Evolutionary conservation across 1,140 invertebrate genomes (phyloP).

Genomic region (Chlorops oryzae): DNA sequence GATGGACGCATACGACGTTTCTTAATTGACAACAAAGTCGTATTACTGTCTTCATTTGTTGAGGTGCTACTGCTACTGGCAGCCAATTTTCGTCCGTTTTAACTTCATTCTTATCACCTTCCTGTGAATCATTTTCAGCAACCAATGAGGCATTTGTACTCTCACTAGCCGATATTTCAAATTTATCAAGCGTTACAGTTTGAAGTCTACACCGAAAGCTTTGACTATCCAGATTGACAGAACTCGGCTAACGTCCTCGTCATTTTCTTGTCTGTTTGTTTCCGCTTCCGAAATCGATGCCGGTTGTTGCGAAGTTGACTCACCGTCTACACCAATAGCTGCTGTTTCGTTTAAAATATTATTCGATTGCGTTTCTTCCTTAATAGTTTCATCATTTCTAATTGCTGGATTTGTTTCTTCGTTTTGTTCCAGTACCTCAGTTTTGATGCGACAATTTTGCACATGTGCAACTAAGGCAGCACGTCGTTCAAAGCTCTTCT

Average conservation of each 20-base stretch:
- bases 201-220: slow-evolving; percentile 23
- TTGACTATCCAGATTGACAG: slow-evolving; percentile 27
- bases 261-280: slow-evolving; percentile 5
- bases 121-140: neutral
- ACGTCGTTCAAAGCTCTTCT: slow-evolving; percentile 60
- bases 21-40: too few relatives aligned
- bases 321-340: too few relatives aligned
- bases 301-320: too few relatives aligned
- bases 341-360: too few relatives aligned
- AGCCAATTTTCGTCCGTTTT: slow-evolving; percentile 4
- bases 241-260: slow-evolving; percentile 3
- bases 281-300: slow-evolving; percentile 2
- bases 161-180: slow-evolving; percentile 26
- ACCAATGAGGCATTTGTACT: slow-evolving; percentile 14
- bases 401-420: neutral
- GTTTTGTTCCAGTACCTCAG: neutral
- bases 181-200: slow-evolving; percentile 33
- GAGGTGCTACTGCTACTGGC: slow-evolving; percentile 1
- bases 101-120: neutral
- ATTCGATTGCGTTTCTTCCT: neutral
- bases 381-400: slow-evolving; percentile 1
- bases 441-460: slow-evolving; percentile 49
- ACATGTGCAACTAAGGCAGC: slow-evolving; percentile 61
- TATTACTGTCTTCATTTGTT: slow-evolving; percentile 11
- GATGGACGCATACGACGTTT: slow-evolving; percentile 32